Percentiles rank a stretch among this genome's conserved stretches.
Conservation (phyloP, 2,113 vertebrate genomes). For the Hippocampus guttulatus region DNA sequence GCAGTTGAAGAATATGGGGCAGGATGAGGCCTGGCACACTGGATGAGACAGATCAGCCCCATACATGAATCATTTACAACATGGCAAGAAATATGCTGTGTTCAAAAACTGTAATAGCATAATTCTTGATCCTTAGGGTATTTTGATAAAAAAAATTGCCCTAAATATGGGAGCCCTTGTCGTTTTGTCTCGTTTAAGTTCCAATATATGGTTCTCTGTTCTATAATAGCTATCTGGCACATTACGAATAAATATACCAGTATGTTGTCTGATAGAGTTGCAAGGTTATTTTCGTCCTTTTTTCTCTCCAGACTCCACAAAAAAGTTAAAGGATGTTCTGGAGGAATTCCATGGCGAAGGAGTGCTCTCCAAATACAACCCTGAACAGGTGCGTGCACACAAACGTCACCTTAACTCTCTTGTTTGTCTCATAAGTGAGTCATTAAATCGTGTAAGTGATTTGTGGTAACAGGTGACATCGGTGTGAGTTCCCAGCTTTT, state of each 20-base stretch:
- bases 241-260: background rate
- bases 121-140: background rate
- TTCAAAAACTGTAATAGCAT: background rate
- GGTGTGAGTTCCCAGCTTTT: too few species aligned
- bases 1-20: background rate
- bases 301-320: slow-evolving; percentile 80
- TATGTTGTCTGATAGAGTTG: background rate
- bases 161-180: background rate
- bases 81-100: background rate
- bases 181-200: background rate
- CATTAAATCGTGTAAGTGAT: background rate
- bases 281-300: slow-evolving; percentile 4
- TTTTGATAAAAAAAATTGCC: background rate
- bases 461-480: background rate
- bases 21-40: background rate
- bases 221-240: background rate
- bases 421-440: background rate
- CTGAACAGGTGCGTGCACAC: slow-evolving; percentile 78
- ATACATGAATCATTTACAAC: background rate
- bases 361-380: slow-evolving; percentile 82
- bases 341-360: slow-evolving; percentile 86
- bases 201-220: background rate
- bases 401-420: background rate
- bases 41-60: background rate
- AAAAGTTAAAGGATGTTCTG: slow-evolving; percentile 93